phyloP scores from a whole-genome alignment of 1,140 invertebrate genomes.

The Drosophila pruinosa region DNA sequence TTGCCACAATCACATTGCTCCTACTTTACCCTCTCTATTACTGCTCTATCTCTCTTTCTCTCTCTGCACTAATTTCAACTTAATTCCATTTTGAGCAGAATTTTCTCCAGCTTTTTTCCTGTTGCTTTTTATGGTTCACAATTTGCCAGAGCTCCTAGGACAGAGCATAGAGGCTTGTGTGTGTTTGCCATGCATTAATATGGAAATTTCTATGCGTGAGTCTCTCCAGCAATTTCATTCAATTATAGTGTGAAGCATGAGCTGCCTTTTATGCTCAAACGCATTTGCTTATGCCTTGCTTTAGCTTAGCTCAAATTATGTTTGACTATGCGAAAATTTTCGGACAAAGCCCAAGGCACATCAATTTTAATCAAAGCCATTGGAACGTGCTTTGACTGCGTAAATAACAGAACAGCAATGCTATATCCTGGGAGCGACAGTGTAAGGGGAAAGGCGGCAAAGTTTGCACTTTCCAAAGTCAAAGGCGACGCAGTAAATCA shows the following conservation, averaged over 20 bases:
- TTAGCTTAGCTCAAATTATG: constrained; percentile 70
- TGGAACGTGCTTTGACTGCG: constrained; percentile 66
- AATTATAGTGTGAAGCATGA: constrained; percentile 61
- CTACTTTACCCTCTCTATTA: not conserved
- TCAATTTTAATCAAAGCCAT: constrained; percentile 76
- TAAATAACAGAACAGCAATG: constrained; percentile 25
- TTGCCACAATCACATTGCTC: not conserved
- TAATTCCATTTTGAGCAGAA: constrained; percentile 63
- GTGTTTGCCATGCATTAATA: constrained; percentile 61
- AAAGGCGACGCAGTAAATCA: constrained; percentile 67
- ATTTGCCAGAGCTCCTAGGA: constrained; percentile 22
- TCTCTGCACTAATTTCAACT: constrained; percentile 69
- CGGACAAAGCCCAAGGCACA: constrained; percentile 68
- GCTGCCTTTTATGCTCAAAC: constrained; percentile 59
- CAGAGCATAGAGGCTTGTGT: no score
- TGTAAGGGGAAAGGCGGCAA: constrained; percentile 26
- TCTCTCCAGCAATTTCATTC: constrained; percentile 66
- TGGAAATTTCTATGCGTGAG: constrained; percentile 61
- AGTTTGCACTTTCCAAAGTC: constrained; percentile 57
- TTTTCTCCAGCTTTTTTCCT: constrained; percentile 4
- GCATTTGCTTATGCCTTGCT: constrained; percentile 68
- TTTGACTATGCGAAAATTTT: constrained; percentile 76
- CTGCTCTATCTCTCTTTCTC: constrained; percentile 1
- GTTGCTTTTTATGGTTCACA: constrained; percentile 49
- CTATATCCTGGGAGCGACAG: not conserved